A percentile compares a stretch with the other conserved stretches of the same genome.
Conservation (phyloP, 2,797 vertebrate species). For the Nasua narica region DNA sequence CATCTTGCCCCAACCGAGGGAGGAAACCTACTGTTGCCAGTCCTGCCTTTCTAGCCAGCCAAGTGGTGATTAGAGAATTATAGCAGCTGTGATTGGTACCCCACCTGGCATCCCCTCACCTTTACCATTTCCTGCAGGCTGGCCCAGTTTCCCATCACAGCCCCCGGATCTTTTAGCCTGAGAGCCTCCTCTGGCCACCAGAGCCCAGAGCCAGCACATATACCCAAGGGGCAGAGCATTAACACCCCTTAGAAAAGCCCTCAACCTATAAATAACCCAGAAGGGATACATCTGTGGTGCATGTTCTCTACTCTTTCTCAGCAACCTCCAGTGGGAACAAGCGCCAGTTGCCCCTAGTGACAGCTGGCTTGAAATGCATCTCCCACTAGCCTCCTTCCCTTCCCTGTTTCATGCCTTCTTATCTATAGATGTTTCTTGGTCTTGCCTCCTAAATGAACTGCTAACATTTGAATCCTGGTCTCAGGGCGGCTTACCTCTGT, state of each 20-base stretch:
- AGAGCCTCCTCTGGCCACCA: not conserved
- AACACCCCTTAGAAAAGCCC: not conserved
- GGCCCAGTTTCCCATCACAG: not conserved
- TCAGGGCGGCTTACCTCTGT: not conserved
- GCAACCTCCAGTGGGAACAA: no score
- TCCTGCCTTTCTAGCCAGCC: not conserved
- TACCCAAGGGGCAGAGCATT: not conserved
- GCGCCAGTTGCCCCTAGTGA: rapidly evolving
- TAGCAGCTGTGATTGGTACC: not conserved
- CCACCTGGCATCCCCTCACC: not conserved
- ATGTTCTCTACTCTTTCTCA: not conserved
- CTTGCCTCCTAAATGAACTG: not conserved
- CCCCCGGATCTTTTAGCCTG: not conserved
- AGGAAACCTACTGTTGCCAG: not conserved
- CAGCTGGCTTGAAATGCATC: not conserved
- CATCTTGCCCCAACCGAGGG: not conserved
- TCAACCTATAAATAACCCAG: not conserved
- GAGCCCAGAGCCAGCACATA: not conserved
- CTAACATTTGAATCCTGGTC: not conserved
- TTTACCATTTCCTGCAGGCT: not conserved
- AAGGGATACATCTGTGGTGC: no score
- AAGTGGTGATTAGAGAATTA: not conserved
- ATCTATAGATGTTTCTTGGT: not conserved
- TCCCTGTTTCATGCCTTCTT: not conserved
- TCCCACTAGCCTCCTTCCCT: not conserved